Evolutionary conservation across 2,113 vertebrate genomes (phyloP), one percentile per base, ranked within the genome.

Genomic region (Ptilorrhoa leucosticta): DNA sequence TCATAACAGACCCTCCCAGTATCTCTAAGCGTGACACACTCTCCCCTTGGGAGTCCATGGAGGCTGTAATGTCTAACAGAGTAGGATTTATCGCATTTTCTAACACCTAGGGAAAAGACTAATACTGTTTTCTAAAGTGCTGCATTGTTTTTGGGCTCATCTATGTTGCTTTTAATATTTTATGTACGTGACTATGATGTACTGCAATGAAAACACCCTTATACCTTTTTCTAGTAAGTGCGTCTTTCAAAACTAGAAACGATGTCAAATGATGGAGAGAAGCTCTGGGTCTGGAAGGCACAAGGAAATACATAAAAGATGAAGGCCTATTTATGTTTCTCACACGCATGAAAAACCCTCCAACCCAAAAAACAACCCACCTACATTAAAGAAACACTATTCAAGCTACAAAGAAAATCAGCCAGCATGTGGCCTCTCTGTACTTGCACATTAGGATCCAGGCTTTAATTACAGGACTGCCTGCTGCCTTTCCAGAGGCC

Each of bases 291-390:
- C 66, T 95, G 71, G 68, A 90, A 97, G 76, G 70, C 93, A 95
- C 82, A 93, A 64, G 81, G 28, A 94, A 95, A 96, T 95, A 76
- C 93, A 95, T 95, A 88, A 93, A 95, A 96, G 84, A 96, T 96
- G 76, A 96, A 92, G 90, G 64, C 80, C 91, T 96, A 96, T 96
- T 96, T 97, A 94, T 91, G 94, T 93, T 94, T 94, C 90, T 92
- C 4, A 5, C 79, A 89, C 0, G 3, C 80, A 70, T 1, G 0
- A 86, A 61, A 92, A 84, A 45, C 1, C 3, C 7, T 8, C 28
- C 47, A 57, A 65, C 51, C 10, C 40, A 77, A 84, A 91, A 94
- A 76, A 4, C 83, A 90, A 78, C 76, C 76, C 83, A 89, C 92
- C 79, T 93, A 91, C 94, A 65, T 93, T 51, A 95, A 93, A 94